Conservation (phyloP, 1,140 invertebrate species). For the Trypoxylus dichotomus region DNA sequence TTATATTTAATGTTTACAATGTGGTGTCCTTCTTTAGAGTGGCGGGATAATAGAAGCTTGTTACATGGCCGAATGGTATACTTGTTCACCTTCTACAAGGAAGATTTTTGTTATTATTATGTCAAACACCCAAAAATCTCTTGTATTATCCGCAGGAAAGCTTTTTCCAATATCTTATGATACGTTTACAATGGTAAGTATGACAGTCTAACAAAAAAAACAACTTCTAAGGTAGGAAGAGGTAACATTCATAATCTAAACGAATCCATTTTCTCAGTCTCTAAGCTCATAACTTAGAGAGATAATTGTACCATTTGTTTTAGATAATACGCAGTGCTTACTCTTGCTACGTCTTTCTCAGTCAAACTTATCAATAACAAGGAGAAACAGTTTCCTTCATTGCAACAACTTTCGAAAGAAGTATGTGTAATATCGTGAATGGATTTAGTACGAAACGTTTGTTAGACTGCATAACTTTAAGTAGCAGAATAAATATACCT, state of each 20-base stretch:
- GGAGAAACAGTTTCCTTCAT: too few species aligned
- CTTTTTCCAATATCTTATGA: background rate
- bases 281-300: too few species aligned
- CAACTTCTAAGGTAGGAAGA: too few species aligned
- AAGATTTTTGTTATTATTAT: background rate
- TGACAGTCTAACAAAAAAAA: too few species aligned
- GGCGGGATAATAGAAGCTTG: background rate
- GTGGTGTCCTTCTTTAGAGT: background rate
- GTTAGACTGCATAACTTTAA: background rate
- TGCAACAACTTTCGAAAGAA: too few species aligned
- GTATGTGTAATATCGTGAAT: too few species aligned
- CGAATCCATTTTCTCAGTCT: too few species aligned
- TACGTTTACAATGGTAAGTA: background rate
- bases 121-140: background rate
- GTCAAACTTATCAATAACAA: background rate
- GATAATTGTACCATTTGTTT: background rate
- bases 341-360: background rate
- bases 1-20: background rate
- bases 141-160: background rate
- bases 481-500: background rate
- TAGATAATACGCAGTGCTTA: background rate
- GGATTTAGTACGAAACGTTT: too few species aligned
- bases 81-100: background rate
- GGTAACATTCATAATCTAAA: too few species aligned
- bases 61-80: background rate